phyloP scores from a whole-genome alignment of 1,140 invertebrate genomes.

The Andrena cerasifolii region DNA sequence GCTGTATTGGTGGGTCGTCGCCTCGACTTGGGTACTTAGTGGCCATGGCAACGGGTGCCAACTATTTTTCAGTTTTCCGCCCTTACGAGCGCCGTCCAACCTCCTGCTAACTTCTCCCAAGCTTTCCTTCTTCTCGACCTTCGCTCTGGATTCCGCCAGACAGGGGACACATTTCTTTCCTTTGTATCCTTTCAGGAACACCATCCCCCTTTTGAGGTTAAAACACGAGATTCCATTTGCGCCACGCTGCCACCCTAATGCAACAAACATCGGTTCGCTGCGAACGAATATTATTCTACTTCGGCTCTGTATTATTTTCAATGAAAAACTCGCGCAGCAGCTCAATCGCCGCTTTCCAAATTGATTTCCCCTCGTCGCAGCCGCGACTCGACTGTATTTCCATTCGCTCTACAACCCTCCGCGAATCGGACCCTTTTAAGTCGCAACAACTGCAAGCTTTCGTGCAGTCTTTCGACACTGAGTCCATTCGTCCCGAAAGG shows the following conservation, averaged over 20 bases:
- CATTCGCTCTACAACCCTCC: not conserved
- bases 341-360: conserved; percentile 58
- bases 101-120: not conserved
- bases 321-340: no score
- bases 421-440: not conserved
- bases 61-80: conserved; percentile 51
- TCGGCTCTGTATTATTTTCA: no score
- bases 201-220: conserved; percentile 2
- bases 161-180: conserved; percentile 25
- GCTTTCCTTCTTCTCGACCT: conserved; percentile 18
- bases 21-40: conserved; percentile 38
- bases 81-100: conserved; percentile 12
- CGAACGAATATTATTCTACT: no score
- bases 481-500: conserved; percentile 54
- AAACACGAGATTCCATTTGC: conserved; percentile 7
- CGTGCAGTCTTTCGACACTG: conserved; percentile 10
- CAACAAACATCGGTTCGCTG: conserved; percentile 2
- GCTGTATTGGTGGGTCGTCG: conserved; percentile 9
- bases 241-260: not conserved
- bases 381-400: not conserved
- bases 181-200: conserved; percentile 37
- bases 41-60: conserved; percentile 50
- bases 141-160: conserved; percentile 17
- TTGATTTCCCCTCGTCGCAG: no score
- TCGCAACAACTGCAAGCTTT: conserved; percentile 23